Conservation (phyloP, 2,113 vertebrate species). For the Crypturellus undulatus region DNA sequence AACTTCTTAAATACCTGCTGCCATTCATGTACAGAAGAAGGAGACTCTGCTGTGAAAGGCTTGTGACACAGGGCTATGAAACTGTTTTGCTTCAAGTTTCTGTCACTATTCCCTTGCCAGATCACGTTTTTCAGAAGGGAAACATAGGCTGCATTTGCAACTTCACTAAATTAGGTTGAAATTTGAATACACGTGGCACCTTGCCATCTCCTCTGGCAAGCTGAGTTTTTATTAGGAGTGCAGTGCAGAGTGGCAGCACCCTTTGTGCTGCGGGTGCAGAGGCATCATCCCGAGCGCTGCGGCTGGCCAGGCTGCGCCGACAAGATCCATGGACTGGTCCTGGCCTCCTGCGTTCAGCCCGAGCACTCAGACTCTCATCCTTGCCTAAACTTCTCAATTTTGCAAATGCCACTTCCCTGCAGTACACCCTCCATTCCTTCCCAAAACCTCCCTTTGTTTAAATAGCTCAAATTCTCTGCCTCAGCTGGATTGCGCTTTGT, state of each 20-base stretch:
- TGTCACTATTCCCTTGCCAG: not conserved
- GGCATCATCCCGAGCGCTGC: not conserved
- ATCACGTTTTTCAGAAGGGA: not conserved
- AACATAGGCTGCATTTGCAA: not conserved
- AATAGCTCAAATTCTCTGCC: not conserved
- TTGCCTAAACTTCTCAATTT: not conserved
- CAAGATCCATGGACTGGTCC: not conserved
- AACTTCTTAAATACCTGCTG: not conserved
- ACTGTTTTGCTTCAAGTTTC: not conserved
- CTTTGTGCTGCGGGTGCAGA: not conserved
- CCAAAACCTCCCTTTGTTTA: not conserved
- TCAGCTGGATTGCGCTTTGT: not conserved
- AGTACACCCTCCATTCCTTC: not conserved
- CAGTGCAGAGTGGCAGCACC: not conserved
- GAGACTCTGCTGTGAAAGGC: not conserved
- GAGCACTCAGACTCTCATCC: not conserved
- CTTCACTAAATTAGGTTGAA: not conserved
- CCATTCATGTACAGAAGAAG: not conserved
- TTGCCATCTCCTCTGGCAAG: not conserved
- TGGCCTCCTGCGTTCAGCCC: not conserved
- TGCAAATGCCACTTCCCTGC: not conserved
- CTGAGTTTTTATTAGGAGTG: not conserved
- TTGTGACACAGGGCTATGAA: not conserved
- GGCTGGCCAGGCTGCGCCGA: not conserved
- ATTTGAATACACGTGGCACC: not conserved